Conservation (phyloP, 2,113 vertebrate genomes). For the Dermatemys mawii region DNA sequence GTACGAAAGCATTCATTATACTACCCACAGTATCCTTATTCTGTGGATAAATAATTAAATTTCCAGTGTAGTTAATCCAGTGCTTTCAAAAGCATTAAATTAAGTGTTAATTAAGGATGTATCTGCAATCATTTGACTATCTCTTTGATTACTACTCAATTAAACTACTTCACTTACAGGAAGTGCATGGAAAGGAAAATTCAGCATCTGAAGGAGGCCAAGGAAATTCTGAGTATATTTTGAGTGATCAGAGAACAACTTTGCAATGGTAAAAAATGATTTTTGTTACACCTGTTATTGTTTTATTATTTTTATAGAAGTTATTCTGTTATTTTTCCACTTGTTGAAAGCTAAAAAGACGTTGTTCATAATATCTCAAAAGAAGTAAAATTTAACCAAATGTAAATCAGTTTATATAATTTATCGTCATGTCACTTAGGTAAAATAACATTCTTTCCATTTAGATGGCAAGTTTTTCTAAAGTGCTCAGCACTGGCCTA, state of each 20-base stretch:
- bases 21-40: conserved; percentile 44
- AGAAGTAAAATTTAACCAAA: conserved; percentile 12
- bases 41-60: conserved; percentile 50
- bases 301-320: rapidly evolving
- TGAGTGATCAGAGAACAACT: background rate
- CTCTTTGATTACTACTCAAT: conserved; percentile 32
- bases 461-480: background rate
- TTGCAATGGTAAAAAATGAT: background rate
- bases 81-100: conserved; percentile 55
- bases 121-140: conserved; percentile 55
- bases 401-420: conserved; percentile 50
- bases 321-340: background rate
- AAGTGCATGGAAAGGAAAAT: conserved; percentile 9
- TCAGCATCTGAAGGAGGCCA: background rate
- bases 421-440: conserved; percentile 55
- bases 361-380: conserved; percentile 25
- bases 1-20: conserved; percentile 12
- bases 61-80: conserved; percentile 38
- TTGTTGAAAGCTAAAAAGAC: background rate
- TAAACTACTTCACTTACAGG: background rate
- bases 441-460: conserved; percentile 57
- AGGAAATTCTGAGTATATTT: background rate
- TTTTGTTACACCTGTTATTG: background rate
- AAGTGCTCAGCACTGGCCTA: background rate
- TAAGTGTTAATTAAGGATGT: conserved; percentile 56